Evolutionary conservation across 2,797 vertebrate genomes (phyloP), one percentile per base, ranked within the genome.

Genomic region (Phoxinus dragarum): DNA sequence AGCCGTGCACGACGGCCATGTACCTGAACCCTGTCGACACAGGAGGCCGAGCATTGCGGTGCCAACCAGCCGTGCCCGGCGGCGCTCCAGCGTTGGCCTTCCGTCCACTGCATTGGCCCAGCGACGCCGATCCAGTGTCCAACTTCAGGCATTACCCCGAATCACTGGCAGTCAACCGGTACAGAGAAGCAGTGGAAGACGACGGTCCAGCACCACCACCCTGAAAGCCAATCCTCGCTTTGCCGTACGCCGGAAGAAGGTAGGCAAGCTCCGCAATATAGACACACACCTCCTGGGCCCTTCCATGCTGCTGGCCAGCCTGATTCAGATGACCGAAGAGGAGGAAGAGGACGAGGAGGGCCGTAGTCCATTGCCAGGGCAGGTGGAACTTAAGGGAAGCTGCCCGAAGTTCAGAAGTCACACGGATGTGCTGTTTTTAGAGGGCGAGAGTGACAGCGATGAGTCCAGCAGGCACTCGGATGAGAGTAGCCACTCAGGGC

Each of bases 181-280:
- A 0, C 90, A 90, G 73, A 44, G n/a, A 0, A 81, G 17, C 0
- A 90, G 85, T 2, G 42, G 80, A 1, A 94, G 96, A 0, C 91
- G 97, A 40, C 95, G 96, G 49, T 97, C 97, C 87, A 97, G 97
- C 92, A 98, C 97, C 42, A 95, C 94, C 0, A 95, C 96, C 0
- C 97, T 95, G 0, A 89, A 91, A 89, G 90, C 94, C 89, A 97
- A 96, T 92, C 97, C 97, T 0, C 92, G 95, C 71, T 97, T 97
- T 0, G 86, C 93, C 0, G 96, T 98, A 64, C 91, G 92, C 11
- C 91, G 88, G 5, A 93, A 86, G 80, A 59, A 74, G 67, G 83
- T 89, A 11, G 91, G 93, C 7, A 93, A 92, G 47, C 84, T 94
- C 0, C 90, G 89, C 11, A 89, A 89, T 49, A 91, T 94, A 0